Evolutionary conservation across 2,888 invertebrate species (phyloP).

Genomic region (Acronicta alni): DNA sequence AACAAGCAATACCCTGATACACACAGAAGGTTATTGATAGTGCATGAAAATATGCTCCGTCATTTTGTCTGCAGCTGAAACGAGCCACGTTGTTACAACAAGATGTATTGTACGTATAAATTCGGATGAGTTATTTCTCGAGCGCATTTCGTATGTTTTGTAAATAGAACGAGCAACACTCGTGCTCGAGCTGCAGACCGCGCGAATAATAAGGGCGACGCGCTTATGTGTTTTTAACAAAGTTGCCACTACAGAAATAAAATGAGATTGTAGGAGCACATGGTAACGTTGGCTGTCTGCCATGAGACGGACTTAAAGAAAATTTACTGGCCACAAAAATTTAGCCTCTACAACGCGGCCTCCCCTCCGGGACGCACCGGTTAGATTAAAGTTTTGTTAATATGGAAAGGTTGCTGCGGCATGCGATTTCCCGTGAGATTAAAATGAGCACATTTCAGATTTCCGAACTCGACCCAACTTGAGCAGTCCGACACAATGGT

Average conservation of each 20-base stretch:
- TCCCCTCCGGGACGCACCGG: slow-evolving; percentile 66
- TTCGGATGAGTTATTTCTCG: slow-evolving; percentile 63
- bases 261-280: slow-evolving; percentile 73
- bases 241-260: slow-evolving; percentile 65
- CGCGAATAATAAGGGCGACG: slow-evolving; percentile 49
- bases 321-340: slow-evolving; percentile 83
- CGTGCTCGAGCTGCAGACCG: slow-evolving; percentile 41
- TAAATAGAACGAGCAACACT: slow-evolving; percentile 54
- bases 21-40: slow-evolving; percentile 68
- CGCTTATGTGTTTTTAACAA: slow-evolving; percentile 65
- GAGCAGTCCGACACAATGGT: slow-evolving; percentile 59
- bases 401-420: slow-evolving; percentile 73
- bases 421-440: slow-evolving; percentile 75
- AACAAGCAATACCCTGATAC: slow-evolving; percentile 66
- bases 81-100: slow-evolving; percentile 66
- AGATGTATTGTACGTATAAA: slow-evolving; percentile 68
- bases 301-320: slow-evolving; percentile 78
- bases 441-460: slow-evolving; percentile 71
- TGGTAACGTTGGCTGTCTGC: slow-evolving; percentile 77
- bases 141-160: slow-evolving; percentile 61
- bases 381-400: slow-evolving; percentile 83
- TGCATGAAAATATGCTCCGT: slow-evolving; percentile 67
- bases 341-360: slow-evolving; percentile 63
- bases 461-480: slow-evolving; percentile 60
- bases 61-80: slow-evolving; percentile 72